A percentile compares a stretch with the other conserved stretches of the same genome.
Evolutionary conservation across 1,140 invertebrate genomes (phyloP).

Genomic region (Panulirus ornatus): DNA sequence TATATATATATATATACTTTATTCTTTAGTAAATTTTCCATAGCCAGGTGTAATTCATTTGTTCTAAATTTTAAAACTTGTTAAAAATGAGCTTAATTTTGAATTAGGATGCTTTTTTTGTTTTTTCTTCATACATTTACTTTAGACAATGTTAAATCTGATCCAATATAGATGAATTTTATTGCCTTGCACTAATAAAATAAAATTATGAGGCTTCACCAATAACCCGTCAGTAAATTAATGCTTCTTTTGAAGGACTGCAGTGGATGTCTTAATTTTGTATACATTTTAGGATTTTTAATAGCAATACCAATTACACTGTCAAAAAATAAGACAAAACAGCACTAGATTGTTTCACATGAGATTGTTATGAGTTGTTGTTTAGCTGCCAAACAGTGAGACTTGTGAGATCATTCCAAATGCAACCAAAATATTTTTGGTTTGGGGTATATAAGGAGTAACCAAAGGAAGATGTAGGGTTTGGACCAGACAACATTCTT

Average conservation of each 20-base stretch:
- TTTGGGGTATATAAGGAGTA: background rate
- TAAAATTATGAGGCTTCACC: background rate
- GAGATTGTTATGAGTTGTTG: background rate
- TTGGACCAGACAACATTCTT: background rate
- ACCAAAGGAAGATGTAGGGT: background rate
- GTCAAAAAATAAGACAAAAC: background rate
- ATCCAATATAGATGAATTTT: background rate
- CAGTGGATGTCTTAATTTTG: background rate
- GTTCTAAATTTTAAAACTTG: too few relatives aligned
- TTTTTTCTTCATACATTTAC: too few relatives aligned
- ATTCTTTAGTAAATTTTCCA: too few relatives aligned
- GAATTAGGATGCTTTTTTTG: too few relatives aligned
- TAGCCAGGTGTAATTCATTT: too few relatives aligned
- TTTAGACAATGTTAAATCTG: too few relatives aligned
- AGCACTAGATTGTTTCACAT: background rate
- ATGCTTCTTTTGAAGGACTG: background rate
- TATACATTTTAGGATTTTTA: background rate
- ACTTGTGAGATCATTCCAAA: background rate
- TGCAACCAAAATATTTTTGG: background rate
- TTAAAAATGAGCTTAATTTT: too few relatives aligned
- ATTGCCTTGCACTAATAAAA: background rate
- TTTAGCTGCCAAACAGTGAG: background rate
- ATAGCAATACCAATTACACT: conserved; percentile 2
- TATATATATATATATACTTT: too few relatives aligned
- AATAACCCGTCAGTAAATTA: background rate